phyloP scores from a whole-genome alignment of 2,797 vertebrate genomes.

The Falco peregrinus region DNA sequence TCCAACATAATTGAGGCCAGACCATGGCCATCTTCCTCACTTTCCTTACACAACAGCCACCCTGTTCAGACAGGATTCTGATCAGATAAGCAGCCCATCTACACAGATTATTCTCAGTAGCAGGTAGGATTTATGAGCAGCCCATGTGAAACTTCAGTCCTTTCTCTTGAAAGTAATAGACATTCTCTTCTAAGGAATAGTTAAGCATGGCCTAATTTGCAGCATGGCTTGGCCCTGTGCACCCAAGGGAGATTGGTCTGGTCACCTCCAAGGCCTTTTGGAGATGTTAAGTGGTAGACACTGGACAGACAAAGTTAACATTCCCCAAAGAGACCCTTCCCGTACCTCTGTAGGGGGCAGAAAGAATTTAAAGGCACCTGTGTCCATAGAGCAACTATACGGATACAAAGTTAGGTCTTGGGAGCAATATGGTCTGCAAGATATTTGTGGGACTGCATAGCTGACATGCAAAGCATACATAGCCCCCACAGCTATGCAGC shows the following conservation, averaged over 20 bases:
- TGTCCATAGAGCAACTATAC: background rate
- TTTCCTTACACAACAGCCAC: background rate
- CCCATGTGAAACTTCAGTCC: background rate
- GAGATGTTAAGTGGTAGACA: background rate
- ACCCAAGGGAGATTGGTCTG: background rate
- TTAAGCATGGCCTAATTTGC: background rate
- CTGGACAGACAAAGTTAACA: background rate
- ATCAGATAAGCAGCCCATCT: background rate
- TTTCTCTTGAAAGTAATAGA: background rate
- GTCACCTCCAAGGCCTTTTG: background rate
- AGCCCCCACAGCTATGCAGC: background rate
- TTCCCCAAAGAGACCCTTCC: background rate
- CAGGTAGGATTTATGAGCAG: background rate
- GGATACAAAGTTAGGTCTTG: background rate
- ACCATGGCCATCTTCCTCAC: background rate
- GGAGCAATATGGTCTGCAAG: background rate
- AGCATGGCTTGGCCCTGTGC: background rate
- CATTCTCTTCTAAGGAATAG: background rate
- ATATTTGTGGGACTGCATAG: background rate
- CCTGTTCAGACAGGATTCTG: background rate
- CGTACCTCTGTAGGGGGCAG: background rate
- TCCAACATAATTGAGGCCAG: background rate
- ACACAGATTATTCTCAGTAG: background rate
- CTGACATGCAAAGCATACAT: accelerated
- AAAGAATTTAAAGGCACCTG: background rate